phyloP scores from a whole-genome alignment of 2,797 vertebrate species.

The Crocodylus rhombifer region DNA sequence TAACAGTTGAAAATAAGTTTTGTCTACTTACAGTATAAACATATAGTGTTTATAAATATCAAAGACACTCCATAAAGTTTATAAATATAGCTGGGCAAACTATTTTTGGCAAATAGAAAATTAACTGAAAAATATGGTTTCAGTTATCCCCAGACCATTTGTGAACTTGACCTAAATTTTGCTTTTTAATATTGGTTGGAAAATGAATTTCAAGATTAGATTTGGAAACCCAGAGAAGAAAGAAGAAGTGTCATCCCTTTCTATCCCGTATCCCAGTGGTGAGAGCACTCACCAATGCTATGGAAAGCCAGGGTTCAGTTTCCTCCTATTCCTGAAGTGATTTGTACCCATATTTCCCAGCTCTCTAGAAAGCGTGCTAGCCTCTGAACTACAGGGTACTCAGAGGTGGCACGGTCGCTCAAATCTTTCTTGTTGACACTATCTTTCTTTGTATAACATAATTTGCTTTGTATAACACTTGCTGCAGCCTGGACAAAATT shows the following conservation, averaged over 20 bases:
- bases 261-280: no score
- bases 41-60: not conserved
- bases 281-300: no score
- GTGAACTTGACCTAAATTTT: not conserved
- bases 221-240: not conserved
- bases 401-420: no score
- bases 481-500: no score
- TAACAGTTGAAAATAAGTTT: not conserved
- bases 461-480: no score
- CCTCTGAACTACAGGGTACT: no score
- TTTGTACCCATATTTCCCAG: no score
- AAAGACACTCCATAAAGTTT: accelerated
- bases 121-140: not conserved
- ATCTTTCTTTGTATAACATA: no score
- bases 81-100: not conserved
- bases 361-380: no score
- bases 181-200: not conserved
- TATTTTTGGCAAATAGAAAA: not conserved
- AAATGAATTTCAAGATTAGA: not conserved
- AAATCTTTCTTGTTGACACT: no score
- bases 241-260: not conserved
- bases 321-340: no score
- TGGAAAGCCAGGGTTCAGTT: no score
- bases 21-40: not conserved
- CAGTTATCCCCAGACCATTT: not conserved